Evolutionary conservation across 2,797 vertebrate genomes (phyloP).

Genomic region (Lithobates sylvaticus): DNA sequence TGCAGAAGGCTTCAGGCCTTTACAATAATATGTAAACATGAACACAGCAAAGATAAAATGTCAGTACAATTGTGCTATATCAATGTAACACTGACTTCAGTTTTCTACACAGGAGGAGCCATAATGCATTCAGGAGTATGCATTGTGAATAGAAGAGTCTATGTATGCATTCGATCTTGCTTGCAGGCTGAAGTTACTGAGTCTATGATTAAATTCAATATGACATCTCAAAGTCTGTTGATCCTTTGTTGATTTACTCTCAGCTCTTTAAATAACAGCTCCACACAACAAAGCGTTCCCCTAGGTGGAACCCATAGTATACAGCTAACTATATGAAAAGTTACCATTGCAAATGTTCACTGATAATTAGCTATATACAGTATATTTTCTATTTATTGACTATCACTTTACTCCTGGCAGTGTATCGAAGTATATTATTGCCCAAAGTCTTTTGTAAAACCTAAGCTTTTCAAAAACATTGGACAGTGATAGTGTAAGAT

Average conservation of each 20-base stretch:
- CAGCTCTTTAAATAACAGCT: conserved; percentile 1
- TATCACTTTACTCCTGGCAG: too few relatives aligned
- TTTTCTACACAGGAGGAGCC: background rate
- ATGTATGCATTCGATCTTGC: background rate
- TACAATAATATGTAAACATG: background rate
- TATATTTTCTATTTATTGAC: too few relatives aligned
- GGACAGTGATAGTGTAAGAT: too few relatives aligned
- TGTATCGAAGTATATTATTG: too few relatives aligned
- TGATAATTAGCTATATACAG: too few relatives aligned
- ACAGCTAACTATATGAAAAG: too few relatives aligned
- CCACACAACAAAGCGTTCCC: background rate
- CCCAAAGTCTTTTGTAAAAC: too few relatives aligned
- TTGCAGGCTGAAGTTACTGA: background rate
- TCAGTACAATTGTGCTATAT: background rate
- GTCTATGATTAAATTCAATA: conserved; percentile 36
- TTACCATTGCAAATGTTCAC: too few relatives aligned
- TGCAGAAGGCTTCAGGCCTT: background rate
- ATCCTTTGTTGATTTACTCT: conserved; percentile 54
- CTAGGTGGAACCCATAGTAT: background rate
- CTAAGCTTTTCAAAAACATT: too few relatives aligned
- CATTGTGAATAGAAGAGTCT: background rate
- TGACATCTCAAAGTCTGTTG: conserved; percentile 49
- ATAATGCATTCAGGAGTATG: background rate
- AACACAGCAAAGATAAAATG: background rate
- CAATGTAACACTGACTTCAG: background rate